Evolutionary conservation across 2,797 vertebrate species (phyloP).

Genomic region (Dermochelys coriacea): DNA sequence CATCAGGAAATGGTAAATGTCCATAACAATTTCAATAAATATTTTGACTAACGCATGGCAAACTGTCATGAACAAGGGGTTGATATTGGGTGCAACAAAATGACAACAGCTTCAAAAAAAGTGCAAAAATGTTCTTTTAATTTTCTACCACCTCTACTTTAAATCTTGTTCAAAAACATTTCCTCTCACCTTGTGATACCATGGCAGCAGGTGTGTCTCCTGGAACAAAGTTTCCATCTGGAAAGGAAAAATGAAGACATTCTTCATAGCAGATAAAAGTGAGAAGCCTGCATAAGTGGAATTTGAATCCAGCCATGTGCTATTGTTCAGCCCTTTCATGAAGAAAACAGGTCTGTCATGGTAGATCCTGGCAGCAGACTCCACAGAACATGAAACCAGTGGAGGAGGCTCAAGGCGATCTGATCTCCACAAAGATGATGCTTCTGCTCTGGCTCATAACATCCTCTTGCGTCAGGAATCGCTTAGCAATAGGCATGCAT

Average conservation of each 20-base stretch:
- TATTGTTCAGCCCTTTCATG: conserved; percentile 76
- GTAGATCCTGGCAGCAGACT: conserved; percentile 82
- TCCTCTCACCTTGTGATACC: conserved; percentile 78
- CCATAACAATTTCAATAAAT: neutral
- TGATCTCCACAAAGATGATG: conserved; percentile 82
- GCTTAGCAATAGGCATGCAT: conserved; percentile 61
- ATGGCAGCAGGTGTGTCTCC: conserved; percentile 80
- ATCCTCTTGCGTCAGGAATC: conserved; percentile 64
- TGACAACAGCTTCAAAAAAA: neutral
- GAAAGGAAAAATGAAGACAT: conserved; percentile 82
- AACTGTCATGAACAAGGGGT: neutral
- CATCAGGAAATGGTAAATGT: neutral
- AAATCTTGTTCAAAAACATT: neutral
- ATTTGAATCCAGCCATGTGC: conserved; percentile 12
- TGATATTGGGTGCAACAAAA: neutral
- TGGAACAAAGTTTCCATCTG: conserved; percentile 78
- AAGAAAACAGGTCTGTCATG: conserved; percentile 73
- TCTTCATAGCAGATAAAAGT: conserved; percentile 78
- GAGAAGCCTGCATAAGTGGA: conserved; percentile 68
- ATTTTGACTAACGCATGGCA: neutral
- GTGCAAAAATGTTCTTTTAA: neutral
- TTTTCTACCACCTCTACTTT: accelerated
- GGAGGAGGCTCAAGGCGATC: conserved; percentile 74
- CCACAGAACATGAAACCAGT: conserved; percentile 80
- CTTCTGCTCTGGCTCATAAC: conserved; percentile 67